Evolutionary conservation across 2,113 vertebrate genomes (phyloP).

Genomic region (Gopherus flavomarginatus): DNA sequence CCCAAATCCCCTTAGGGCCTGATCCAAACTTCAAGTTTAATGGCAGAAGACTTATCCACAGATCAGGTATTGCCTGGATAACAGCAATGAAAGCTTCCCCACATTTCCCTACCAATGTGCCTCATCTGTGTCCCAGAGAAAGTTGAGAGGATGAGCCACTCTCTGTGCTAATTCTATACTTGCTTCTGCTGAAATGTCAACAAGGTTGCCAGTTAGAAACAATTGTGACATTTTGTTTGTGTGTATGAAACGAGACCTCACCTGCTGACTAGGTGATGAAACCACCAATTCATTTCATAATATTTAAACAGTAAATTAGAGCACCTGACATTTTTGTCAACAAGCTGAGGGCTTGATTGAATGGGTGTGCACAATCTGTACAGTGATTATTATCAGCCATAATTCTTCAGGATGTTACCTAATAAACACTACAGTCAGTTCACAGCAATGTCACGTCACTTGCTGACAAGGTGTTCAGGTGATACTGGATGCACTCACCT

Average conservation of each 20-base stretch:
- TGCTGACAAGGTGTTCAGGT: constrained; percentile 2
- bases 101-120: background rate
- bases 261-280: constrained; percentile 22
- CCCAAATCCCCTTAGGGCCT: background rate
- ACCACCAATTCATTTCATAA: constrained; percentile 23
- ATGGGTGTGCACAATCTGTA: background rate
- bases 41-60: background rate
- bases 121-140: background rate
- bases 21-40: constrained; percentile 28
- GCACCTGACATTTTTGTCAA: constrained; percentile 47
- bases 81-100: background rate
- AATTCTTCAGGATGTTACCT: background rate
- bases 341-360: constrained; percentile 7
- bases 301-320: constrained; percentile 37
- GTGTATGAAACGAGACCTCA: background rate
- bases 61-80: background rate
- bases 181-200: background rate
- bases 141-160: background rate
- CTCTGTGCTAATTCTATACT: background rate
- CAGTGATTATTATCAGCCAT: constrained; percentile 1
- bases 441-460: background rate
- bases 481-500: background rate
- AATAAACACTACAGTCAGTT: background rate
- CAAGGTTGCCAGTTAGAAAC: background rate
- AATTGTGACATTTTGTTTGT: constrained; percentile 25